These are phyloP conservation scores for Pipra filicauda DNA, from an alignment of 2,113 vertebrate species.

Conservation along the genomic window DNA sequence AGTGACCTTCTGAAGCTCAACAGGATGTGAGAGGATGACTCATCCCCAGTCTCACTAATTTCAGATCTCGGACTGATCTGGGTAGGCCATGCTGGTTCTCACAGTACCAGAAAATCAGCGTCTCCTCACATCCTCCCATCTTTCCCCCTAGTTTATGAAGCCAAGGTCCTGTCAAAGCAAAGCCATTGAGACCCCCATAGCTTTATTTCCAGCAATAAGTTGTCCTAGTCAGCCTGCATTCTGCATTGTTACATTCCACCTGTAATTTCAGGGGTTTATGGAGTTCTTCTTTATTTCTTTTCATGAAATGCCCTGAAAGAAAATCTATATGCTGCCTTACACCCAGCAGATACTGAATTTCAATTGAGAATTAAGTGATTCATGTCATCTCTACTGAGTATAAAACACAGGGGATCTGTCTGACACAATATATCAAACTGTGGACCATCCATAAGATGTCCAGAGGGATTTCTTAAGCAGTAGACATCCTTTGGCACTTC, in stretches of 20 bases:
- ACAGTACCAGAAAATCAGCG: neutral
- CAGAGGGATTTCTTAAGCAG: neutral
- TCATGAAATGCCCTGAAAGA: constrained; percentile 40
- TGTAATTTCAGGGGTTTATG: neutral
- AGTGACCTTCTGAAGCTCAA: neutral
- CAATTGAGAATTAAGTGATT: constrained; percentile 42
- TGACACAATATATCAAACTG: neutral
- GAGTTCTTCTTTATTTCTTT: constrained; percentile 6
- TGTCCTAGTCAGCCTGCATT: neutral
- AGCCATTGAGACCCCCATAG: neutral
- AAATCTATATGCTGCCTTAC: constrained; percentile 45
- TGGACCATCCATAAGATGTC: neutral
- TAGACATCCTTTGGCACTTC: neutral
- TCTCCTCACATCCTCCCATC: neutral
- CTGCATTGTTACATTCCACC: neutral
- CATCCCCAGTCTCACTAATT: neutral
- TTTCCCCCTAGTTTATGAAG: neutral
- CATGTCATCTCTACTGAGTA: neutral
- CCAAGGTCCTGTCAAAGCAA: neutral
- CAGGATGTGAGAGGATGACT: neutral
- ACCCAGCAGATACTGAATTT: constrained; percentile 27
- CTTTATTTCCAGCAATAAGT: neutral
- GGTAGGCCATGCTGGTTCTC: neutral
- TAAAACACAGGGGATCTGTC: neutral
- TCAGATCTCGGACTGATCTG: neutral